These are phyloP conservation scores for Mya arenaria DNA, from an alignment of 1,140 invertebrate genomes.

Conservation along the genomic window DNA sequence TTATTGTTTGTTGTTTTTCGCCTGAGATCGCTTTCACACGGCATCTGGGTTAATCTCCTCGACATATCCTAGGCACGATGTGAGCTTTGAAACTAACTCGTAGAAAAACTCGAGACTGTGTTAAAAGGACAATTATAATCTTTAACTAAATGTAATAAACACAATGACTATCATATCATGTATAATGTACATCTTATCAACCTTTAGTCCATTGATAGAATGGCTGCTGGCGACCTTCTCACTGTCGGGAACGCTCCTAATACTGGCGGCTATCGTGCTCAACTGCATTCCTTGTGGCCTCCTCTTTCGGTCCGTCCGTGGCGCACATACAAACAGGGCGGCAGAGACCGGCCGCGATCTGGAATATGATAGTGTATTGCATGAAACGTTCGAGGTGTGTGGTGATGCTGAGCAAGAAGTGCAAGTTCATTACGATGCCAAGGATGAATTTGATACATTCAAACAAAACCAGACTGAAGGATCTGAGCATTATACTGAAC, in stretches of 20 bases:
- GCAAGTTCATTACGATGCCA: neutral
- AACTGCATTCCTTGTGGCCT: conserved; percentile 30
- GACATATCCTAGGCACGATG: too few relatives aligned
- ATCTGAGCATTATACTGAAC: too few relatives aligned
- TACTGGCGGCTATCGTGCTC: conserved; percentile 19
- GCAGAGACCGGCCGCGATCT: neutral
- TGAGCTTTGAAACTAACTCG: too few relatives aligned
- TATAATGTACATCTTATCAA: too few relatives aligned
- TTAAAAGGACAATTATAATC: too few relatives aligned
- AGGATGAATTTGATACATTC: neutral
- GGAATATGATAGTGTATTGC: neutral
- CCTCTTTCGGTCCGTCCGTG: neutral
- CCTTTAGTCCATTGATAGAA: conserved; percentile 27
- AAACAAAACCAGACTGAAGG: too few relatives aligned
- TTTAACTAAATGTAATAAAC: too few relatives aligned
- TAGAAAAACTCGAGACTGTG: too few relatives aligned
- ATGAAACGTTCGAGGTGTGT: neutral
- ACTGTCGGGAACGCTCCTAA: conserved; percentile 1
- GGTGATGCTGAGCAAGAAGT: neutral
- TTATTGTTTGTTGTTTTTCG: too few relatives aligned
- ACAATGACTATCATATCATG: too few relatives aligned
- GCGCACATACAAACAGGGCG: neutral
- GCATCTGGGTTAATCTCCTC: too few relatives aligned
- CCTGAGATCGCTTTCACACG: too few relatives aligned
- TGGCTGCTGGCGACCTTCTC: neutral